Base-by-base conservation (phyloP, 2,797 vertebrate genomes). In the Crypturellus tataupa region DNA sequence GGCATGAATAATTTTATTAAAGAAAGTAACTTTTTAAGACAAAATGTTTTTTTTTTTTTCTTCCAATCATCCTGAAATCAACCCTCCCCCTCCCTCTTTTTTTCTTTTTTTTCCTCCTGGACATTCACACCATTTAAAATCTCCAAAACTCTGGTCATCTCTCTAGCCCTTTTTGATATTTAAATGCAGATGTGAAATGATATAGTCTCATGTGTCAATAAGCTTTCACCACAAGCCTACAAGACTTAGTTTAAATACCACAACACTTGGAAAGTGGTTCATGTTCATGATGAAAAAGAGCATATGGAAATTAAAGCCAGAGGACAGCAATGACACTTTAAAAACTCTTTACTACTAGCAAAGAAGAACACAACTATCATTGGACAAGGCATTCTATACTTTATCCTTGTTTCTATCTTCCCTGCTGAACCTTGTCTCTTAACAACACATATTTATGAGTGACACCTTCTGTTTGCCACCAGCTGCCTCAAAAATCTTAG, bases 341-440 rank as follows among this genome's bases (percentile, higher is more conserved):
- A 89, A 91, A 85, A 3, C 2, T 59, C 10, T 51, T 80, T 58
- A 35, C 19, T 82, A 29, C 29, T 67, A 58, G 77, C 33, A 80
- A 89, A 60, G 19, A 85, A 76, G 63, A 53, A 17, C 39, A 3
- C 24, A 33, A 29, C 21, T 49, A 6, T 27, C 19, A 77, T 46
- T 6, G 1, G 24, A 9, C 29, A 80, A 14, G 5, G 56, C 0
- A 0, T 2, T 59, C 37, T 51, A 2, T 18, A 62, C 2, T 64
- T 87, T 77, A 71, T 70, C 73, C 24, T 3, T 12, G 2, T 69
- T 64, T 55, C 15, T 89, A 16, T 17, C 24, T 47, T 92, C 18
- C 19, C 81, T 49, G 5, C 18, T 23, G 25, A 78, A 51, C 68
- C 71, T 78, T 47, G 19, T 12, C 21, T 78, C 11, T 40, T 27